Evolutionary conservation across 92 coral and sea anemone genomes (phyloP).

Genomic region (Heteractis magnifica): DNA sequence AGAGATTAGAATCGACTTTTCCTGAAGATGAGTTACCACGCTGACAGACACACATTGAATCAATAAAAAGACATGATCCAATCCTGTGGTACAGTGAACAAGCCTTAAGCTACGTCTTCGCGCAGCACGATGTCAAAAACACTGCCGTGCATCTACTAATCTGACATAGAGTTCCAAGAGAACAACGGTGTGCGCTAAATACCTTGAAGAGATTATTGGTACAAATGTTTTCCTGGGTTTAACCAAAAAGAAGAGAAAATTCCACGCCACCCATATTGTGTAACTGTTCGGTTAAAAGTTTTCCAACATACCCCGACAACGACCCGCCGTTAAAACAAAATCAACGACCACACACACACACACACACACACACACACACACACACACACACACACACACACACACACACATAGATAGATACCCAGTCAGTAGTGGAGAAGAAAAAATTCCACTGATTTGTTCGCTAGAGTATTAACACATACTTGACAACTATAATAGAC

Average conservation of each 20-base stretch:
- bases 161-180: background rate
- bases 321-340: background rate
- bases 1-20: background rate
- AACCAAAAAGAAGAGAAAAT: background rate
- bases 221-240: background rate
- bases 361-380: no score
- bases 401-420: background rate
- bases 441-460: no score
- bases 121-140: background rate
- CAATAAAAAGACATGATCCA: background rate
- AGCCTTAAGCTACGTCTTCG: background rate
- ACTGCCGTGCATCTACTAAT: background rate
- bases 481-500: no score
- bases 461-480: no score
- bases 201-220: background rate
- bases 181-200: slow-evolving; percentile 8
- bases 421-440: no score
- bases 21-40: background rate
- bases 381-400: slow-evolving; percentile 12
- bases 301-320: background rate
- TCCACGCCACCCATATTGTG: background rate
- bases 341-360: background rate
- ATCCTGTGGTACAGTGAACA: slow-evolving; percentile 1
- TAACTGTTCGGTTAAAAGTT: background rate
- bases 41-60: slow-evolving; percentile 1